Evolutionary conservation across 2,888 invertebrate species (phyloP).

Genomic region (Amblyteles armatorius): DNA sequence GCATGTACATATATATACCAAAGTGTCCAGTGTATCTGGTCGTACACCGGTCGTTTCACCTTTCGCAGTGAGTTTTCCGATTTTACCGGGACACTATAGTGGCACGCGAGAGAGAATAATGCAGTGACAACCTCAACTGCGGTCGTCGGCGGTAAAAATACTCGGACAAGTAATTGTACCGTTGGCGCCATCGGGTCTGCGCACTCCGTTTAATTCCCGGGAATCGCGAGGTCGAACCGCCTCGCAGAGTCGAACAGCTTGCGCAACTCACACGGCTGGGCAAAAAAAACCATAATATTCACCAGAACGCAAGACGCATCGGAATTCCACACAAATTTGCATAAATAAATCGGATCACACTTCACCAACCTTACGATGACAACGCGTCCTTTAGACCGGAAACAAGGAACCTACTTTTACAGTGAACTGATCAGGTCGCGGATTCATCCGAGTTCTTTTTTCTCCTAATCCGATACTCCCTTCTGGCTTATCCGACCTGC

Average conservation of each 20-base stretch:
- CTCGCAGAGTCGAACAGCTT: not conserved
- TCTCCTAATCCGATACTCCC: not conserved
- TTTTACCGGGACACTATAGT: not conserved
- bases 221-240: not conserved
- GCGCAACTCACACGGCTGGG: not conserved
- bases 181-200: not conserved
- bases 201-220: not conserved
- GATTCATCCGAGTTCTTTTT: not conserved
- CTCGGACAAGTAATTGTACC: not conserved
- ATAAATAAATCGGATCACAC: too few species aligned
- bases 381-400: too few species aligned
- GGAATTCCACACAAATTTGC: not conserved
- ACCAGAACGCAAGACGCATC: not conserved
- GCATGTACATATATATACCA: not conserved
- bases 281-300: not conserved
- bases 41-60: not conserved
- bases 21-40: not conserved
- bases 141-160: not conserved
- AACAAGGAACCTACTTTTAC: too few species aligned
- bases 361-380: too few species aligned
- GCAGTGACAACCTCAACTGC: not conserved
- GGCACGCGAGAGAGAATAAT: conserved; percentile 5
- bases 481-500: not conserved
- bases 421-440: too few species aligned
- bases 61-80: not conserved